A percentile compares a stretch with the other conserved stretches of the same genome.
phyloP scores from a whole-genome alignment of 2,888 invertebrate species.

The Clostera curtula region DNA sequence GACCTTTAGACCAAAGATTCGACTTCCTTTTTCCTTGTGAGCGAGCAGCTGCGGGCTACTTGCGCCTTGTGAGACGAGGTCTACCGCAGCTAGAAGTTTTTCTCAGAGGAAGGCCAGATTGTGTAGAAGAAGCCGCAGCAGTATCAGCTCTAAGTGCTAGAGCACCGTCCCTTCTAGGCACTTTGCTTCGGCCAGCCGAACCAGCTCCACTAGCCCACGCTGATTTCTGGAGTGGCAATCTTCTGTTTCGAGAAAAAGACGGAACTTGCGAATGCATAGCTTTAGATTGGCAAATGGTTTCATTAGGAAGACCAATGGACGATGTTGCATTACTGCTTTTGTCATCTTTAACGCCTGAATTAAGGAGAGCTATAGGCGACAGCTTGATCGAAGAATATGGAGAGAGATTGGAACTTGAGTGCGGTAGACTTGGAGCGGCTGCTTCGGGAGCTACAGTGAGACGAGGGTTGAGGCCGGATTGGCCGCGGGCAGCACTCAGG shows the following conservation, averaged over 20 bases:
- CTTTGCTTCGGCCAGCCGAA: constrained; percentile 80
- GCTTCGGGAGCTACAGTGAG: constrained; percentile 66
- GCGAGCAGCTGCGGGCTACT: constrained; percentile 85
- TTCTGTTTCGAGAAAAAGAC: constrained; percentile 77
- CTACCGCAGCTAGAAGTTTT: constrained; percentile 84
- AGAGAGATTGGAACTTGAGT: constrained; percentile 76
- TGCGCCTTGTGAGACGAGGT: constrained; percentile 84
- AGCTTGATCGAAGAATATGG: constrained; percentile 82
- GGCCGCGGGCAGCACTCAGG: constrained; percentile 80
- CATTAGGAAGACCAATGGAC: constrained; percentile 84
- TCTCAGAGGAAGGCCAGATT: constrained; percentile 78
- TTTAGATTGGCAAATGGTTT: constrained; percentile 91
- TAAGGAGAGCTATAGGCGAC: constrained; percentile 78
- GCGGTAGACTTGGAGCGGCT: constrained; percentile 76
- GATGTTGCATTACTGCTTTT: constrained; percentile 83
- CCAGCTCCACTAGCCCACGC: constrained; percentile 87
- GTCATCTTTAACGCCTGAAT: constrained; percentile 82
- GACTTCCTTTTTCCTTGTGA: constrained; percentile 85
- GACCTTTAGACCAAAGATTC: constrained; percentile 62
- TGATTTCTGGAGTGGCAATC: constrained; percentile 89
- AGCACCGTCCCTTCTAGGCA: constrained; percentile 82
- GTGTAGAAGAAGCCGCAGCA: constrained; percentile 76
- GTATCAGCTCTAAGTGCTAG: constrained; percentile 79
- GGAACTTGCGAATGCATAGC: constrained; percentile 78
- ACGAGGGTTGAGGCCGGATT: constrained; percentile 73